Evolutionary conservation across 2,888 invertebrate genomes (phyloP), one percentile per base, ranked within the genome.

Genomic region (Chironomus riparius): DNA sequence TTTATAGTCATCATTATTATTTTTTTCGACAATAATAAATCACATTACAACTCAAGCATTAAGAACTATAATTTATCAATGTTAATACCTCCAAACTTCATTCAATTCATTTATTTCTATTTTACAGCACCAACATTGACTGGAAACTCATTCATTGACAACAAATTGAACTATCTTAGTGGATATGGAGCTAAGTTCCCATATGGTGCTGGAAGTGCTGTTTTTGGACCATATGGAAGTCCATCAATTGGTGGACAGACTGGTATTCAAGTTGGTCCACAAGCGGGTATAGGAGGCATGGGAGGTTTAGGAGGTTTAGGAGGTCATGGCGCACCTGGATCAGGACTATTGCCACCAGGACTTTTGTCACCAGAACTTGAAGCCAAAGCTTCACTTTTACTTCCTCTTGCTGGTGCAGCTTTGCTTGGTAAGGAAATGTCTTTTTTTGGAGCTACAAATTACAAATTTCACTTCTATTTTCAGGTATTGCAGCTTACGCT

Each of bases 401-500:
- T 62, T 3, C 72, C 71, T 4, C 48, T 72, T n/a, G 72, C 72
- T 62, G 72, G 72, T 18, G 72, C 72, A 2, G 72, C 72, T 18
- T 47, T 72, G 47, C 61, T 72, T 61, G 22, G 24, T 28, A 68
- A 13, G 15, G 3, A 22, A 4, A 13, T n/a, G 28, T 28, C 28
- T 4, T 4, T 28, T 3, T 5, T 28, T 24, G 22, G 2, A 24
- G 22, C 22, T 24, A 24, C 22, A 24, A 24, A 65, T 15, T 15
- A 24, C 1, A 28, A 12, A 7, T 68, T 68, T 38, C 24, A 68
- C 4, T n/a, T 50, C 1, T n/a, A 56, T 15, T 18, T 68, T 28
- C 47, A 28, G 70, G 72, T 62, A 72, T 72, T n/a, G 72, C 72
- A 28, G 22, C 72, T 18, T 72, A 72, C 18, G 62, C 72, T 13